Evolutionary conservation across 2,113 vertebrate genomes (phyloP).

Genomic region (Crotalus horridus): DNA sequence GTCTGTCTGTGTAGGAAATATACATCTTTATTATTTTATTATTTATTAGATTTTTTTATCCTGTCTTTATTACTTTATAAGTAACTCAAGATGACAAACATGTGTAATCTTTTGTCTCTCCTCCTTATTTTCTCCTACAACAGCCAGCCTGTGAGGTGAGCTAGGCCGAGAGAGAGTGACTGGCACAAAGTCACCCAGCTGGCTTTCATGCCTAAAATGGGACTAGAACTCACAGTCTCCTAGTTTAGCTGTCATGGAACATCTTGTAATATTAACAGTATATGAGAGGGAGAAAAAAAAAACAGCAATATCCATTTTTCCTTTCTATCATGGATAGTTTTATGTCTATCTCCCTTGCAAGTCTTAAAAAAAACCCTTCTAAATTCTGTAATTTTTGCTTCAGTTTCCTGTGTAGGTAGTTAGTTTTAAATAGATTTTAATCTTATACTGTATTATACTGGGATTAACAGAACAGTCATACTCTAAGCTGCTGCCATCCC

Average conservation of each 20-base stretch:
- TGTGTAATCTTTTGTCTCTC: too few relatives aligned
- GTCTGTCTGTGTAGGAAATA: background rate
- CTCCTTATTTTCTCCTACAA: too few relatives aligned
- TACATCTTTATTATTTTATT: background rate
- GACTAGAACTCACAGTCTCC: too few relatives aligned
- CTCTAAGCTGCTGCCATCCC: background rate
- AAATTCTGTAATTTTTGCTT: background rate
- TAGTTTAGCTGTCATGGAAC: background rate
- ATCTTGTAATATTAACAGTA: background rate
- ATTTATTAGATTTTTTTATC: background rate
- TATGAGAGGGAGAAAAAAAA: background rate
- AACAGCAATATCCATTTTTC: background rate
- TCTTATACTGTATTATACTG: too few relatives aligned
- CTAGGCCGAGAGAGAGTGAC: too few relatives aligned
- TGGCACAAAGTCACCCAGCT: too few relatives aligned
- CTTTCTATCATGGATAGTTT: background rate
- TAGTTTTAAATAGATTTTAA: background rate
- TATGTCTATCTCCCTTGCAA: background rate
- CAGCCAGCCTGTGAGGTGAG: too few relatives aligned
- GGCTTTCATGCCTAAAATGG: too few relatives aligned
- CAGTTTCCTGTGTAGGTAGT: background rate
- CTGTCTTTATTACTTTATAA: background rate
- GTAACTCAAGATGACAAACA: too few relatives aligned
- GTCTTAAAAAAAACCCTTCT: background rate
- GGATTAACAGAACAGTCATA: background rate